phyloP scores from a whole-genome alignment of 2,888 invertebrate genomes.

The Leucophora obtusa region DNA sequence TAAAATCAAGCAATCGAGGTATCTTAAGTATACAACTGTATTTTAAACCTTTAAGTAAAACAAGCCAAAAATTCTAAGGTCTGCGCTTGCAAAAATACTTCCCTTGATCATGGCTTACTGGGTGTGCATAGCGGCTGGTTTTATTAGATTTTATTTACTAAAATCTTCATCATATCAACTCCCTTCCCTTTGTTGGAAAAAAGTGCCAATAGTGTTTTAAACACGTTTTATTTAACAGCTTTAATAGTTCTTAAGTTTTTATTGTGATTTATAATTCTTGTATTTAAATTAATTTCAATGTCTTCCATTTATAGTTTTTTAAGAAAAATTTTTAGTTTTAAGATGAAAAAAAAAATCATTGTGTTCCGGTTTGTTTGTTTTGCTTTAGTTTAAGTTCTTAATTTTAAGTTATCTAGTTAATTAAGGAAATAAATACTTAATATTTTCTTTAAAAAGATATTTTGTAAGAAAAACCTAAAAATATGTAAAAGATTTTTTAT shows the following conservation, averaged over 20 bases:
- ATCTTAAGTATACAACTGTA: background rate
- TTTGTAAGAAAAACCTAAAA: background rate
- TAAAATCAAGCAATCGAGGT: background rate
- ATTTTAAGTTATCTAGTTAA: background rate
- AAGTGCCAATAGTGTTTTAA: background rate
- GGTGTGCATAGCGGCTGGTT: background rate
- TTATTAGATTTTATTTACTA: background rate
- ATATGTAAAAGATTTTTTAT: too few species aligned
- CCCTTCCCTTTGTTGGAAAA: background rate
- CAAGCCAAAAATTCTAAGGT: background rate
- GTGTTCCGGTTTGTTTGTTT: constrained; percentile 66
- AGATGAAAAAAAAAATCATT: constrained; percentile 40
- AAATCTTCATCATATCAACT: background rate
- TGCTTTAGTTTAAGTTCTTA: constrained; percentile 44
- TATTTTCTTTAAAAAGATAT: background rate
- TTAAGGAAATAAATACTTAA: background rate
- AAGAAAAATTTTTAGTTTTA: background rate
- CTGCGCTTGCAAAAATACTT: background rate
- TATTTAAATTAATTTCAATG: background rate
- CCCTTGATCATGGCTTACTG: background rate
- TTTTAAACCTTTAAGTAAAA: background rate
- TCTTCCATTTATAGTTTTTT: background rate
- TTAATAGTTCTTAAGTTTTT: constrained; percentile 10
- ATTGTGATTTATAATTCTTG: background rate
- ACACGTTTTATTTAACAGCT: background rate